Evolutionary conservation across 1,140 invertebrate species (phyloP).

Genomic region (Latrodectus geometricus): DNA sequence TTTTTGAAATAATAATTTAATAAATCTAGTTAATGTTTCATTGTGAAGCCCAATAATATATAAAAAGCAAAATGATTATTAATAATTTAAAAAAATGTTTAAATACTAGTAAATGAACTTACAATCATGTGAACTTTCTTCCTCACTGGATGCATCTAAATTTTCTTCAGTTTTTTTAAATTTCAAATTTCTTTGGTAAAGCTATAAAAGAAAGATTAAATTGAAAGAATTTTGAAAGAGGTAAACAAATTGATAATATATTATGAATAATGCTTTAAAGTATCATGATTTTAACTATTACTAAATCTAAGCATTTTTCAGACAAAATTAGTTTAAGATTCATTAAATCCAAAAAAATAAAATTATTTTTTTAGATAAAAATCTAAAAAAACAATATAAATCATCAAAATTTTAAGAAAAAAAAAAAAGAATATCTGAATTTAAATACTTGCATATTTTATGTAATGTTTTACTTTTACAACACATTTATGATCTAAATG

Average conservation of each 20-base stretch:
- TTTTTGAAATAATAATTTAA: no score
- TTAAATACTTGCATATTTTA: no score
- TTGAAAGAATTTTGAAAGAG: background rate
- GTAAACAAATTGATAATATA: background rate
- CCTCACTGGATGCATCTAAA: slow-evolving; percentile 1
- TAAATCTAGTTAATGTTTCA: no score
- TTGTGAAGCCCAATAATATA: no score
- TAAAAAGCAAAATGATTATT: no score
- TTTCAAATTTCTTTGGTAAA: slow-evolving; percentile 12
- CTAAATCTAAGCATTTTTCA: background rate
- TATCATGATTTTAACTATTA: background rate
- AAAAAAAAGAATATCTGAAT: background rate
- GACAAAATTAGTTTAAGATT: background rate
- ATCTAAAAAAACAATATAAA: background rate
- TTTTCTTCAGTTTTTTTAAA: slow-evolving; percentile 5
- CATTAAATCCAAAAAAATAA: background rate
- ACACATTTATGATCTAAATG: no score
- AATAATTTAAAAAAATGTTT: no score
- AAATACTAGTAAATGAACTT: background rate
- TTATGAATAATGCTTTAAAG: background rate
- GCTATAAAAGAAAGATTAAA: slow-evolving; percentile 2
- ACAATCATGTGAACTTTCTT: slow-evolving; percentile 5
- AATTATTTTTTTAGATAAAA: no score
- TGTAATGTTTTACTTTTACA: no score
- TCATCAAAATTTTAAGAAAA: background rate